Conservation (phyloP, 2,113 vertebrate species). For the Ammodytes marinus region DNA sequence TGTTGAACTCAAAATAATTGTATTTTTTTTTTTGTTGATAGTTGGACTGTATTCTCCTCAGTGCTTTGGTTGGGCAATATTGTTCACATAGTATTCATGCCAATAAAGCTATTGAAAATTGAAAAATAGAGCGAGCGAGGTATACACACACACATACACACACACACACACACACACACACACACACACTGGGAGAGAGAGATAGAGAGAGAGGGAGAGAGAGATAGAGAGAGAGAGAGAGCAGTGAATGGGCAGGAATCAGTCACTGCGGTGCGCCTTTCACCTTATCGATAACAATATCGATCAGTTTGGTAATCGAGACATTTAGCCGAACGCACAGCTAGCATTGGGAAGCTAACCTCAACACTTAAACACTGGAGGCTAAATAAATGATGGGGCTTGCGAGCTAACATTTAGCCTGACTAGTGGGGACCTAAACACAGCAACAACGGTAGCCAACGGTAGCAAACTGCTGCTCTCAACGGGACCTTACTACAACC, state of each 20-base stretch:
- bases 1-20: no score
- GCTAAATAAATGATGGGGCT: conserved; percentile 33
- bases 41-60: no score
- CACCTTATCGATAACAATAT: conserved; percentile 51
- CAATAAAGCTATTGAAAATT: not conserved
- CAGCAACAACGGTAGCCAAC: no score
- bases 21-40: no score
- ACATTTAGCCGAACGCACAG: conserved; percentile 13
- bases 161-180: conserved; percentile 44
- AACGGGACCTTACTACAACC: no score
- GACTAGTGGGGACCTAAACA: no score
- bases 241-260: conserved; percentile 71
- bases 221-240: conserved; percentile 25
- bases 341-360: conserved; percentile 22
- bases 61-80: no score
- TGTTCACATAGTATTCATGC: no score
- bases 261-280: conserved; percentile 55
- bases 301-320: conserved; percentile 50
- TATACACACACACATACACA: conserved; percentile 43
- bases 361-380: conserved; percentile 4
- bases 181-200: conserved; percentile 37
- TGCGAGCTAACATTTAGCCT: no score
- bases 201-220: conserved; percentile 17
- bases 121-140: conserved; percentile 23
- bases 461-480: no score